phyloP scores from a whole-genome alignment of 92 coral and sea anemone genomes.

The Isaurus tuberculatus region DNA sequence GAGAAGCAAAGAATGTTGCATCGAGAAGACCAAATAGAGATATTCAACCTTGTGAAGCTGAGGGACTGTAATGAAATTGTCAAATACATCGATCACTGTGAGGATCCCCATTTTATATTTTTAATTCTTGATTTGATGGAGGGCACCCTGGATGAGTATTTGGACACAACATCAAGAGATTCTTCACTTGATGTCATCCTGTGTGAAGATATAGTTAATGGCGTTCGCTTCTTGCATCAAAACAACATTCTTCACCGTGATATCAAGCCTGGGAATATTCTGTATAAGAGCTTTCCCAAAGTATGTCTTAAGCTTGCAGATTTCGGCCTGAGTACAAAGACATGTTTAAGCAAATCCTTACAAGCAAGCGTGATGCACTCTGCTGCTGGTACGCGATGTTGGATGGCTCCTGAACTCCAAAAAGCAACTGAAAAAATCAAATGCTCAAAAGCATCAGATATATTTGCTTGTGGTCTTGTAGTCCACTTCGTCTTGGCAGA shows the following conservation, averaged over 20 bases:
- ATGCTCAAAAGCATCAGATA: constrained; percentile 25
- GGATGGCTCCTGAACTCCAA: constrained; percentile 50
- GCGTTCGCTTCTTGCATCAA: constrained; percentile 34
- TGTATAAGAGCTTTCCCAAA: constrained; percentile 5
- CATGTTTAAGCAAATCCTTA: neutral
- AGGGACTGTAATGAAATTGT: constrained; percentile 32
- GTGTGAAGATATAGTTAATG: constrained; percentile 27
- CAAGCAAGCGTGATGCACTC: constrained; percentile 28
- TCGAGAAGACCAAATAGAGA: constrained; percentile 40
- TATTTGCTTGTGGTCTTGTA: constrained; percentile 39
- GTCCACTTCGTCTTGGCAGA: constrained; percentile 26
- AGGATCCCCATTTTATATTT: neutral
- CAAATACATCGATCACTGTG: constrained; percentile 2
- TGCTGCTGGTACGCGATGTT: constrained; percentile 39
- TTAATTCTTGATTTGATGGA: constrained; percentile 40
- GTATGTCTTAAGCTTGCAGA: constrained; percentile 46
- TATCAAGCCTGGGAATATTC: constrained; percentile 42
- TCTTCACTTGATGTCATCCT: neutral
- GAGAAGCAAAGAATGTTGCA: constrained; percentile 16
- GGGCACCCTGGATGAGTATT: constrained; percentile 15
- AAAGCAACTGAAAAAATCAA: neutral
- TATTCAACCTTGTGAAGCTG: constrained; percentile 8
- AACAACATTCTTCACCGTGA: constrained; percentile 36
- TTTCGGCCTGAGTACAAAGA: constrained; percentile 29
- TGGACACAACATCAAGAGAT: neutral